Evolutionary conservation across 1,140 invertebrate species (phyloP).

Genomic region (Thaumatotibia leucotreta): DNA sequence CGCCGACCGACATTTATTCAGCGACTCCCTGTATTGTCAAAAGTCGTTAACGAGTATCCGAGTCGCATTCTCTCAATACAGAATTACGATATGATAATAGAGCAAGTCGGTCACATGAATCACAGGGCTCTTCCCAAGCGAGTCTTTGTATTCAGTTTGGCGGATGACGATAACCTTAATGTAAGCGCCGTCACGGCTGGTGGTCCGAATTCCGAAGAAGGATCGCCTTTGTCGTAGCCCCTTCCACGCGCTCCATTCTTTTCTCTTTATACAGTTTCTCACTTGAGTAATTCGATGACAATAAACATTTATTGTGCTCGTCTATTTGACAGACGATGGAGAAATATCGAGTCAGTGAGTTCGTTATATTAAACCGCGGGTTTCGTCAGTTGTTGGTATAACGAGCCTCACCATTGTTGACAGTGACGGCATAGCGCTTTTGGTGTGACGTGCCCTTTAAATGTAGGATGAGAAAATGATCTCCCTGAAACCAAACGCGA

Average conservation of each 20-base stretch:
- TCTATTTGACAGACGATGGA: conserved; percentile 69
- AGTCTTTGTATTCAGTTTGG: conserved; percentile 71
- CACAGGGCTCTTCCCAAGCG: conserved; percentile 55
- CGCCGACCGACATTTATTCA: neutral
- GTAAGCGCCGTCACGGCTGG: conserved; percentile 72
- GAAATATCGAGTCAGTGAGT: conserved; percentile 65
- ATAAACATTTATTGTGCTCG: conserved; percentile 72
- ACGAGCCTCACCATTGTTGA: conserved; percentile 31
- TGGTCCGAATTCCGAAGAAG: conserved; percentile 70
- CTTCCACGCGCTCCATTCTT: conserved; percentile 68
- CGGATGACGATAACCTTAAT: conserved; percentile 73
- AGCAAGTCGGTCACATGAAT: conserved; percentile 60
- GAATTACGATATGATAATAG: conserved; percentile 57
- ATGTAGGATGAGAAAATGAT: conserved; percentile 33
- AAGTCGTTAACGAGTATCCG: conserved; percentile 6
- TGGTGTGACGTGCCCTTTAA: neutral
- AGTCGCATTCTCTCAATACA: conserved; percentile 39
- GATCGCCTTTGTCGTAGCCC: conserved; percentile 71
- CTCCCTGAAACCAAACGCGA: conserved; percentile 37
- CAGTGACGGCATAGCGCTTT: neutral
- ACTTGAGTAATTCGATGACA: conserved; percentile 73
- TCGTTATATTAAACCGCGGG: conserved; percentile 41
- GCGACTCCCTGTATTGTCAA: neutral
- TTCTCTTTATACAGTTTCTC: conserved; percentile 72
- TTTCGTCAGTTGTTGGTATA: conserved; percentile 31